A percentile compares a stretch with the other conserved stretches of the same genome.
These are phyloP conservation scores for Chelonia mydas DNA, from an alignment of 2,797 vertebrate genomes.

Conservation along the genomic window DNA sequence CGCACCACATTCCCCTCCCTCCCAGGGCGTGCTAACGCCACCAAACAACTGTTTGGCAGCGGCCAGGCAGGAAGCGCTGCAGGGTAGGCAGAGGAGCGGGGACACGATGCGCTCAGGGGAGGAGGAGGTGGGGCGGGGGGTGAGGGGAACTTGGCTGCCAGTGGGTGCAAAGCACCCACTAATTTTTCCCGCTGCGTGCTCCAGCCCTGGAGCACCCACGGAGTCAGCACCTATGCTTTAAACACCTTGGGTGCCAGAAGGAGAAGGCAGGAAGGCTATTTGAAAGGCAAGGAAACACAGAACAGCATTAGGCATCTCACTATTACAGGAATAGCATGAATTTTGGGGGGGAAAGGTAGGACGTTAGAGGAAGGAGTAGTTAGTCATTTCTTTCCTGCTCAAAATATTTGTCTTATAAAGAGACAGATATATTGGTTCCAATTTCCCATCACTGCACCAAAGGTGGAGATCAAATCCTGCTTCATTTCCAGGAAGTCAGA, in stretches of 20 bases:
- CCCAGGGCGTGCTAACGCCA: no score
- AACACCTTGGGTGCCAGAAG: background rate
- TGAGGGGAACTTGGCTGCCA: no score
- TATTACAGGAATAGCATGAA: accelerated
- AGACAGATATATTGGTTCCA: background rate
- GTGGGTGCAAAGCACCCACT: no score
- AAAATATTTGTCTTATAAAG: background rate
- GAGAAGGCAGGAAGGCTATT: background rate
- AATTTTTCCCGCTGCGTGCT: no score
- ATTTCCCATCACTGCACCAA: background rate
- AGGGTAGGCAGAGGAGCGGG: no score
- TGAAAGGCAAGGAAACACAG: background rate
- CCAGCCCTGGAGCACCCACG: no score
- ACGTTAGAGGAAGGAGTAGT: background rate
- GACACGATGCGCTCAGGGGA: no score
- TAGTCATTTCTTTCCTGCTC: background rate
- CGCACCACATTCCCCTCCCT: no score
- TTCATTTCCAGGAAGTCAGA: background rate
- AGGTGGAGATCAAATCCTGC: background rate
- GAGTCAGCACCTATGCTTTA: background rate
- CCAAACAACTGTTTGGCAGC: no score
- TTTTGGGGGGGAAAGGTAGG: background rate
- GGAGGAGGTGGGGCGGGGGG: no score
- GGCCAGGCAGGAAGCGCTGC: no score
- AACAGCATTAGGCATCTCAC: background rate